phyloP scores from a whole-genome alignment of 2,888 invertebrate species.

The Philonicus albiceps region DNA sequence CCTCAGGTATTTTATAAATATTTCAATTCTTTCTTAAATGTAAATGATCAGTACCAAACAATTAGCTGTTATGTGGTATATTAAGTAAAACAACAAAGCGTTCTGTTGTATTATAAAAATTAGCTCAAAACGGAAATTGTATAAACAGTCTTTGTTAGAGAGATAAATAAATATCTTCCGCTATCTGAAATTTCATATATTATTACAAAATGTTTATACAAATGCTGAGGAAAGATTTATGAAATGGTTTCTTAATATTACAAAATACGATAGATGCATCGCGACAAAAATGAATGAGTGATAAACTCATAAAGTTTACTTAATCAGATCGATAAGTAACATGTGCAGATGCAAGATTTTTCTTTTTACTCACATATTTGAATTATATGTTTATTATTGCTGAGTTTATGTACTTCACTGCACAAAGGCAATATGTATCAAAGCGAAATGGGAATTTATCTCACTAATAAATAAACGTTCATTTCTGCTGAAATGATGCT shows the following conservation, averaged over 20 bases:
- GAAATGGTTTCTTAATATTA: not conserved
- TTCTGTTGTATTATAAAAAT: not conserved
- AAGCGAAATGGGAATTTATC: not conserved
- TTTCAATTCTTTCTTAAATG: not conserved
- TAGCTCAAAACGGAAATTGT: not conserved
- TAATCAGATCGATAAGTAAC: not conserved
- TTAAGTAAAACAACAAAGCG: not conserved
- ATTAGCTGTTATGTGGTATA: not conserved
- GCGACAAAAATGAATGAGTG: not conserved
- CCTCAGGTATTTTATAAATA: not conserved
- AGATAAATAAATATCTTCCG: not conserved
- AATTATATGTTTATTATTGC: not conserved
- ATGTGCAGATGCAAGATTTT: not conserved
- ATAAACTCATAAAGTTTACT: not conserved
- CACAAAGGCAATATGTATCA: not conserved
- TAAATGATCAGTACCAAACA: not conserved
- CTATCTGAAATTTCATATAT: no score
- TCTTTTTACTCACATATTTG: not conserved
- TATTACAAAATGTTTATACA: not conserved
- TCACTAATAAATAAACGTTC: not conserved
- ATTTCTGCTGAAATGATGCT: not conserved
- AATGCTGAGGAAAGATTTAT: no score
- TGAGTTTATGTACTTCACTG: not conserved
- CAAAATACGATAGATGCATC: not conserved
- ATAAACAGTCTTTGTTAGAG: not conserved